Conservation (phyloP, 2,797 vertebrate species). For the Protonibea diacanthus region DNA sequence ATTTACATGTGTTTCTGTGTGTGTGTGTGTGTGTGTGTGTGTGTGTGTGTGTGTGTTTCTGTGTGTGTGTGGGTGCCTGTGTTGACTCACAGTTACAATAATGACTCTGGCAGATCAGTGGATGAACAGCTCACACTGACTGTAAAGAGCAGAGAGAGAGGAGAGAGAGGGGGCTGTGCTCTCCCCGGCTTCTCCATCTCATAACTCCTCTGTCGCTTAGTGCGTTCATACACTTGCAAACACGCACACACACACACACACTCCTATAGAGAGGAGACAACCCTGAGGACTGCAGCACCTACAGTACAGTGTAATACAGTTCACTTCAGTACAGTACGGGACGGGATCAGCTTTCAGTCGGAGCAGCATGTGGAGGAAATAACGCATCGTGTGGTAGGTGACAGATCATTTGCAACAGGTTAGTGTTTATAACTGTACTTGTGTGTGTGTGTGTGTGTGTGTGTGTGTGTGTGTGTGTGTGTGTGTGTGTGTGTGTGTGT, state of each 20-base stretch:
- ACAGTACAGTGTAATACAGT: constrained; percentile 3
- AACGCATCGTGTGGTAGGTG: constrained; percentile 22
- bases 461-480: too few species aligned
- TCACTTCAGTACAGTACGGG: background rate
- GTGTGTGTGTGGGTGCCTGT: constrained; percentile 19
- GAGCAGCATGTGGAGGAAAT: constrained; percentile 45
- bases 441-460: too few species aligned
- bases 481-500: too few species aligned
- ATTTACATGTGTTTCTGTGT: constrained; percentile 1
- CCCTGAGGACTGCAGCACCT: constrained; percentile 40
- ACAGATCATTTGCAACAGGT: constrained; percentile 61
- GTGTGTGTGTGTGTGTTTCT: constrained; percentile 13
- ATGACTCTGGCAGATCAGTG: constrained; percentile 65
- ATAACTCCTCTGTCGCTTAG: constrained; percentile 57
- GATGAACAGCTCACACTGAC: constrained; percentile 70
- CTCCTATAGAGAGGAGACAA: constrained; percentile 34
- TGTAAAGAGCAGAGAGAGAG: constrained; percentile 54
- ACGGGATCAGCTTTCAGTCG: constrained; percentile 12
- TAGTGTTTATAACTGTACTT: constrained; percentile 30
- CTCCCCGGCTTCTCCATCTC: constrained; percentile 70
- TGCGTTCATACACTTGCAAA: constrained; percentile 38
- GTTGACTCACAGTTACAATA: constrained; percentile 76
- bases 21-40: constrained; percentile 4
- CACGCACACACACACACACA: constrained; percentile 21
- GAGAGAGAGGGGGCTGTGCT: constrained; percentile 59